phyloP scores from a whole-genome alignment of 2,888 invertebrate genomes.

The Icerya purchasi region DNA sequence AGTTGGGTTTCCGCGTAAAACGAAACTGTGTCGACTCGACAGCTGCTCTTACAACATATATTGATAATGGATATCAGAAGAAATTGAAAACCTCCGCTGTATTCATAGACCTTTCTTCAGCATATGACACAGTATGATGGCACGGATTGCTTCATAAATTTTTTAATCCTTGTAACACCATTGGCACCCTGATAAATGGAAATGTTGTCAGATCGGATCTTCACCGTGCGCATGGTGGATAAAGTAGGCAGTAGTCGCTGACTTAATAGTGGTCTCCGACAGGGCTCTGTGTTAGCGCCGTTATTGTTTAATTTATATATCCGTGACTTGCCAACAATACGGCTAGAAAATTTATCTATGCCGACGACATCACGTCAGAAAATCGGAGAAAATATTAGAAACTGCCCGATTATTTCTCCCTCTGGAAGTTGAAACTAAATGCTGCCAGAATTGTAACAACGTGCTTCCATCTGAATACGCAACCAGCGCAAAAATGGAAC shows the following conservation, averaged over 20 bases:
- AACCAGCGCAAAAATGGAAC: background rate
- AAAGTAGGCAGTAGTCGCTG: too few relatives aligned
- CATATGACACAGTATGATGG: background rate
- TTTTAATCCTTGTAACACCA: too few relatives aligned
- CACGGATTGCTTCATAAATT: background rate
- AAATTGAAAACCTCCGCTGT: background rate
- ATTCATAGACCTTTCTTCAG: background rate
- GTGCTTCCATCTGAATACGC: background rate
- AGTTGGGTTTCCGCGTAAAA: too few relatives aligned
- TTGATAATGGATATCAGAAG: background rate
- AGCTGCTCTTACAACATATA: background rate
- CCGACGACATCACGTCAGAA: background rate
- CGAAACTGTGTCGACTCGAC: too few relatives aligned
- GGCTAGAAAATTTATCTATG: too few relatives aligned
- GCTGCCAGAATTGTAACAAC: background rate
- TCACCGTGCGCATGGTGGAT: too few relatives aligned
- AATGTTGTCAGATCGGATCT: too few relatives aligned
- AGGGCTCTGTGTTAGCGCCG: too few relatives aligned
- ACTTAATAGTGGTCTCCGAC: too few relatives aligned
- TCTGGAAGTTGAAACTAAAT: background rate
- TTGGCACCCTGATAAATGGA: too few relatives aligned
- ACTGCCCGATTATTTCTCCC: background rate
- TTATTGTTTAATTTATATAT: too few relatives aligned
- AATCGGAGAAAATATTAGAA: background rate
- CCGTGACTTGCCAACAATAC: too few relatives aligned